Conservation (phyloP, 2,113 vertebrate genomes). For the Channa argus region DNA sequence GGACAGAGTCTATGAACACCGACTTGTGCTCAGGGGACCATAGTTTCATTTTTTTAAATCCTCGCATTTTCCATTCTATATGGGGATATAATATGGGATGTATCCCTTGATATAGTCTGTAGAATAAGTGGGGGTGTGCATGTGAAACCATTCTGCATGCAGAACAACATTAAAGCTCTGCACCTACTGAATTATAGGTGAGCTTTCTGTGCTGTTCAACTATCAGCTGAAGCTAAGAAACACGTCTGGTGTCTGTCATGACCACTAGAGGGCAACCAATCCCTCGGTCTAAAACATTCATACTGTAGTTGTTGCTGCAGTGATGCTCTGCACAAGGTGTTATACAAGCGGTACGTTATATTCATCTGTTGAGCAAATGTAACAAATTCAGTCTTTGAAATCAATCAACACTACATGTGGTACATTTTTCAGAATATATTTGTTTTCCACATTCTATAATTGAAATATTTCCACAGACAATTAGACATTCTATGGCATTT, state of each 20-base stretch:
- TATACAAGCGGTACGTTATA: conserved; percentile 34
- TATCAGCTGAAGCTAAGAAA: conserved; percentile 10
- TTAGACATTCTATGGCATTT: background rate
- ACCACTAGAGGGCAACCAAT: conserved; percentile 65
- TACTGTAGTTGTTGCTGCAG: conserved; percentile 48
- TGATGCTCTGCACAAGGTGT: conserved; percentile 48
- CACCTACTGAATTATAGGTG: conserved; percentile 23
- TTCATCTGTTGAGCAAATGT: conserved; percentile 9
- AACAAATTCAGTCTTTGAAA: background rate
- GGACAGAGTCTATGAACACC: background rate
- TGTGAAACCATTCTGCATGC: conserved; percentile 10
- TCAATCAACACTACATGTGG: background rate
- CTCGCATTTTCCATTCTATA: background rate
- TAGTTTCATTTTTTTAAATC: background rate
- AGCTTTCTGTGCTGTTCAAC: conserved; percentile 3
- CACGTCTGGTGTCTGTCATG: conserved; percentile 8
- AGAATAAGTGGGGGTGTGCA: background rate
- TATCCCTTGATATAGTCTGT: background rate
- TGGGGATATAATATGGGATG: background rate
- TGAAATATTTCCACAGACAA: conserved; percentile 20
- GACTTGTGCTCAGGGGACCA: conserved; percentile 44
- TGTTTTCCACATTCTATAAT: conserved; percentile 1
- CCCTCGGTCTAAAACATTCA: conserved; percentile 16
- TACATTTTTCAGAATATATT: background rate
- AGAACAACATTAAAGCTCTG: conserved; percentile 14